phyloP scores from a whole-genome alignment of 2,797 vertebrate species.

The Melanotaenia boesemani region DNA sequence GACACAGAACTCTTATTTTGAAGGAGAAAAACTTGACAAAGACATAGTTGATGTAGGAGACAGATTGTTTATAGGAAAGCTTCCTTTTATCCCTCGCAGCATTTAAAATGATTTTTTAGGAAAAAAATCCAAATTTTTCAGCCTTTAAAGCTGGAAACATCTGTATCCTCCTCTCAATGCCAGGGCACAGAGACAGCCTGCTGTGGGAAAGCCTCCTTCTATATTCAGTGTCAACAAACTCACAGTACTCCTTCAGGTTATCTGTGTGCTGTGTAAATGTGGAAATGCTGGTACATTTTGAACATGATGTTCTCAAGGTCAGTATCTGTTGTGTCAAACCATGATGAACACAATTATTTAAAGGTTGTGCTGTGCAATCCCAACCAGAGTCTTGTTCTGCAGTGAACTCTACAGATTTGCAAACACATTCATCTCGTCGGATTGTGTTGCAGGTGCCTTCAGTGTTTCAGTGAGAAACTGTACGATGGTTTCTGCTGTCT shows the following conservation, averaged over 20 bases:
- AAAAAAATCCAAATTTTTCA: too few species aligned
- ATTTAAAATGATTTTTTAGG: too few species aligned
- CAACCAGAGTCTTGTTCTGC: neutral
- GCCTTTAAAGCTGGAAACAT: conserved; percentile 54
- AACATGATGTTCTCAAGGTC: conserved; percentile 3
- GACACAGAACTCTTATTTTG: too few species aligned
- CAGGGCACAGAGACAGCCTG: conserved; percentile 19
- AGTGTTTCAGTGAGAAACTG: conserved; percentile 4
- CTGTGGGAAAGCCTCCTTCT: conserved; percentile 12
- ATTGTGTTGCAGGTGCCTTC: neutral
- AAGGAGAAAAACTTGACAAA: too few species aligned
- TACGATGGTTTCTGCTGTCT: neutral
- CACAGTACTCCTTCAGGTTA: conserved; percentile 8
- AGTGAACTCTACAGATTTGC: neutral
- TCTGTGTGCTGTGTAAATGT: conserved; percentile 12
- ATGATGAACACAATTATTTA: conserved; percentile 12
- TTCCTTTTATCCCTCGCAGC: too few species aligned
- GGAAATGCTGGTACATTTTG: conserved; percentile 20
- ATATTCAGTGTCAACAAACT: conserved; percentile 9
- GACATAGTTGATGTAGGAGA: too few species aligned
- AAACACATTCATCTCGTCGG: too few species aligned
- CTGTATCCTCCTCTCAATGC: conserved; percentile 41
- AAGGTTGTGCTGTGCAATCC: too few species aligned
- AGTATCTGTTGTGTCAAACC: neutral
- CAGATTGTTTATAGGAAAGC: too few species aligned